Percentiles rank a stretch among this genome's conserved stretches.
phyloP scores from a whole-genome alignment of 2,797 vertebrate genomes.

The Anisognathus igniventris region DNA sequence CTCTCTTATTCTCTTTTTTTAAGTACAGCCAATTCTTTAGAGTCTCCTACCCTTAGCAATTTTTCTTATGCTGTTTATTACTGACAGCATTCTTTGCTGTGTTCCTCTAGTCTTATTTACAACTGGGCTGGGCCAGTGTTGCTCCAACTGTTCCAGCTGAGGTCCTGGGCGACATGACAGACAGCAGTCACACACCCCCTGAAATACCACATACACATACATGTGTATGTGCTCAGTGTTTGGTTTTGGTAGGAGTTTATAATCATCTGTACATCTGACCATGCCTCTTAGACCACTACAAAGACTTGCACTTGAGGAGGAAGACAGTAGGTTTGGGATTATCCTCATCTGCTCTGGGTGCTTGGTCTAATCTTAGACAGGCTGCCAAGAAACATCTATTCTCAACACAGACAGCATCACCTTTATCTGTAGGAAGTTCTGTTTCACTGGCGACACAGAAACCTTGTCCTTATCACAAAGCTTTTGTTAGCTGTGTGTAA shows the following conservation, averaged over 20 bases:
- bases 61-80: not conserved
- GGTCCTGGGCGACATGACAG: not conserved
- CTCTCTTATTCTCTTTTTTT: not conserved
- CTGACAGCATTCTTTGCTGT: not conserved
- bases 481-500: not conserved
- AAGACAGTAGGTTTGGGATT: not conserved
- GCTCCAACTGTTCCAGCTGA: not conserved
- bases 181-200: not conserved
- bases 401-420: not conserved
- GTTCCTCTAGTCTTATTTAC: not conserved
- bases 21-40: not conserved
- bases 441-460: not conserved
- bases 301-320: not conserved
- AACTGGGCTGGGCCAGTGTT: not conserved
- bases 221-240: not conserved
- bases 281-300: not conserved
- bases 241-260: not conserved
- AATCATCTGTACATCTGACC: not conserved
- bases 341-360: not conserved
- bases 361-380: not conserved
- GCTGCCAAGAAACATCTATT: conserved; percentile 1
- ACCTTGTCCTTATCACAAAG: not conserved
- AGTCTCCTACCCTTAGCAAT: not conserved
- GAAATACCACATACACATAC: not conserved
- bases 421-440: conserved; percentile 6